Base-by-base conservation (phyloP, 1,140 invertebrate genomes). In the Drosophila rufa region DNA sequence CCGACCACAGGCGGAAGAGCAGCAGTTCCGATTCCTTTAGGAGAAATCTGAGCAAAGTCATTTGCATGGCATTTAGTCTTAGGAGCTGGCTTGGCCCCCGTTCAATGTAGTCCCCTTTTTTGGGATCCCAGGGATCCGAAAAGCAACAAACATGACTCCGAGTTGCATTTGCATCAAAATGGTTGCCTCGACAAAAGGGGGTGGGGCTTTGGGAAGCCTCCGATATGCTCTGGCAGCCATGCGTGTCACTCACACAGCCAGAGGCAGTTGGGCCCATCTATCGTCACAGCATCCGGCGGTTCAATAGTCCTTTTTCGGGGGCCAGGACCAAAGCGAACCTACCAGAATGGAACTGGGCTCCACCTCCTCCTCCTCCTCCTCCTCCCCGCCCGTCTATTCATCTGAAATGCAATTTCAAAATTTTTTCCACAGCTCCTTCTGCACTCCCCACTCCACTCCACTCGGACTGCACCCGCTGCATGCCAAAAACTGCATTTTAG, bases 321-420 rank as follows among this genome's bases (percentile, higher is more conserved):
- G 38, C 36, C 67, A 55, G 51, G 17, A 40, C 51, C 61, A 65
- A 65, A 46, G n/a, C 80, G 65, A 82, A 46, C 70, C 81, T 58
- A 58, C 70, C 56, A 68, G 66, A 33, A 36, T 48, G 50, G 64
- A 19, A 27, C 74, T 9, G 4, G 14, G 42, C 40, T 45, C 47
- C 19, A 25, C 38, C 47, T 22, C 55, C 42, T 19, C 14, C 17
- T 12, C n/a, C 61, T 33, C 12, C n/a, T 36, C 25, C 43, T 48
- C 45, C 42, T 25, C 56, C 57, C 56, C 57, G 27, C 17, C 58
- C 75, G 51, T 71, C 85, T 85, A 85, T 90, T 82, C 85, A 91
- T 91, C 81, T 91, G 85, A 91, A 90, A 91, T 90, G 85, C 85
- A 90, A 90, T 90, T 90, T 85, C 75, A 90, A 90, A 90, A 76